Percentiles rank a stretch among this genome's conserved stretches.
Evolutionary conservation across 2,797 vertebrate species (phyloP).

Genomic region (Florisuga fusca): DNA sequence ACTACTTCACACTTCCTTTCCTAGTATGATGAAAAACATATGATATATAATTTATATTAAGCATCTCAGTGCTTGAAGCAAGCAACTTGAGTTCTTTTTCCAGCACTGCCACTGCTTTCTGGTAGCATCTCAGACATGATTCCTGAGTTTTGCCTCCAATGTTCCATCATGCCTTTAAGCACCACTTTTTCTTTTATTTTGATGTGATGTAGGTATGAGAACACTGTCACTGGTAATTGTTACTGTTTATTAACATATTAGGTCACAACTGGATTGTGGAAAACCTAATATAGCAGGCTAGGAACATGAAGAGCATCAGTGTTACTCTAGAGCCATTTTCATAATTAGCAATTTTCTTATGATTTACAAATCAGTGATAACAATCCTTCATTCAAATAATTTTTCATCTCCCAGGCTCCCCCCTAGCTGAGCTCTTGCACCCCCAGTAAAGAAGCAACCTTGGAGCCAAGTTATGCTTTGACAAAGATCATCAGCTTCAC

Average conservation of each 20-base stretch:
- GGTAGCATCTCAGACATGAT: background rate
- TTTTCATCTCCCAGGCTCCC: background rate
- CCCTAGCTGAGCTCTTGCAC: fast-evolving
- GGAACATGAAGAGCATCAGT: background rate
- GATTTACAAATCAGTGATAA: background rate
- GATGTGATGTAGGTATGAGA: background rate
- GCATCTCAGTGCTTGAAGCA: background rate
- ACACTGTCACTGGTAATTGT: background rate
- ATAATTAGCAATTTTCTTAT: background rate
- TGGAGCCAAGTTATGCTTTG: background rate
- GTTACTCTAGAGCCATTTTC: background rate
- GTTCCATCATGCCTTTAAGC: background rate
- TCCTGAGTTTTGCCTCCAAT: background rate
- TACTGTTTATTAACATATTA: background rate
- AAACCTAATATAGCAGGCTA: background rate
- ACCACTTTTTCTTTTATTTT: background rate
- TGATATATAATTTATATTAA: background rate
- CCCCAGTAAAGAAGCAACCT: background rate
- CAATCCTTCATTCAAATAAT: background rate
- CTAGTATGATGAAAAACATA: background rate
- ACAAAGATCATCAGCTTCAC: background rate
- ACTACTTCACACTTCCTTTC: background rate
- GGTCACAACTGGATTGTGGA: background rate
- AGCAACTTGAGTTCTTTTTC: background rate
- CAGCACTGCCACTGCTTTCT: background rate